Percentiles rank a stretch among this genome's conserved stretches.
phyloP scores from a whole-genome alignment of 2,113 vertebrate species.

The Chaetura pelagica region DNA sequence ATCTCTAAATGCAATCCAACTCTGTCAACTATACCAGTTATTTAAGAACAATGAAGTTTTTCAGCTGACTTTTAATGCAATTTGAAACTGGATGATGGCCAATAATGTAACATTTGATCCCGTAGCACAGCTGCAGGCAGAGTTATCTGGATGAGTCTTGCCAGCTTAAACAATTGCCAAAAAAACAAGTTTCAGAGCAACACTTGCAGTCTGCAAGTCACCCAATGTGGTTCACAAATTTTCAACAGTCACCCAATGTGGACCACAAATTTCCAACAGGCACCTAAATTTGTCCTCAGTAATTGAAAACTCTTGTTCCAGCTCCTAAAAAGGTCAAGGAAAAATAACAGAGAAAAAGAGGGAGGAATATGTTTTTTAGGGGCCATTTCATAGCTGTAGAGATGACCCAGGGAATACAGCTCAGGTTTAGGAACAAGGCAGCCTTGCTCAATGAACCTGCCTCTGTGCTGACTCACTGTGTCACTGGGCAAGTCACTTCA shows the following conservation, averaged over 20 bases:
- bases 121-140: slow-evolving; percentile 46
- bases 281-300: background rate
- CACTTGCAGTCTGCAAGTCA: background rate
- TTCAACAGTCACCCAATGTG: background rate
- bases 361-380: background rate
- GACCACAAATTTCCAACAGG: background rate
- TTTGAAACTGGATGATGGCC: slow-evolving; percentile 43
- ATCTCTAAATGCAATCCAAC: slow-evolving; percentile 13
- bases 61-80: slow-evolving; percentile 66
- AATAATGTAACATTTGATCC: slow-evolving; percentile 27
- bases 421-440: background rate
- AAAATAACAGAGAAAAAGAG: background rate
- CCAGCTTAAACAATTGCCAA: background rate
- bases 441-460: slow-evolving; percentile 27
- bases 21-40: slow-evolving; percentile 26
- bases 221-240: background rate
- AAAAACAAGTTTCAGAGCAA: background rate
- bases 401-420: background rate
- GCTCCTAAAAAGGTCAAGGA: background rate
- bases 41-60: slow-evolving; percentile 67
- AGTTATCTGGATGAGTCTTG: background rate
- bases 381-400: background rate
- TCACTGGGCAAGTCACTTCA: slow-evolving; percentile 47
- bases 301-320: background rate
- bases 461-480: slow-evolving; percentile 30